A percentile compares a stretch with the other conserved stretches of the same genome.
These are phyloP conservation scores for Ceratitis capitata DNA, from an alignment of 1,140 invertebrate genomes.

Conservation along the genomic window DNA sequence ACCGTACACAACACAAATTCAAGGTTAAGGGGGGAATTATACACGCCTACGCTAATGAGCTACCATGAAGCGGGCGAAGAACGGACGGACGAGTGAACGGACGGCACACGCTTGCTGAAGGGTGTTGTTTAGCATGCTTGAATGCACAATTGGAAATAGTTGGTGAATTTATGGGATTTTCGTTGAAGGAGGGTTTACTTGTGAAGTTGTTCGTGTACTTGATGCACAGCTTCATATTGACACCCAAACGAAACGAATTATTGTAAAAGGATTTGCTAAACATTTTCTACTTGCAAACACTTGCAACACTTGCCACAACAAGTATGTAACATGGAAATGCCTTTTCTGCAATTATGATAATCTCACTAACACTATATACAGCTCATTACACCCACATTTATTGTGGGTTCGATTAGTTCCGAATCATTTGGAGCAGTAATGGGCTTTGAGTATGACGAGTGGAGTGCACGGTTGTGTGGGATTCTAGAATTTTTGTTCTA, in stretches of 20 bases:
- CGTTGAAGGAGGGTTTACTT: not conserved
- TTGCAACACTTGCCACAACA: not conserved
- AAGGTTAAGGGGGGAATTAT: conserved; percentile 36
- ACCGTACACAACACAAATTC: not conserved
- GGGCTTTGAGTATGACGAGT: not conserved
- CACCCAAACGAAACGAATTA: not conserved
- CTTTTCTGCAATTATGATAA: conserved; percentile 21
- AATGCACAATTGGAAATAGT: conserved; percentile 29
- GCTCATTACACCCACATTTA: not conserved
- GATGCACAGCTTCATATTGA: not conserved
- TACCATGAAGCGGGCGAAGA: not conserved
- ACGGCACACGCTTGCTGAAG: not conserved
- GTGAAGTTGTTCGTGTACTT: not conserved
- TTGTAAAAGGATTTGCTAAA: not conserved
- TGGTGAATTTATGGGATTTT: not conserved
- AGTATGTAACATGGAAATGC: not conserved
- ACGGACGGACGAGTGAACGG: too few relatives aligned
- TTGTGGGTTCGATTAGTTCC: not conserved
- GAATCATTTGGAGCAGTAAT: not conserved
- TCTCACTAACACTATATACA: not conserved
- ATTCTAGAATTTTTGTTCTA: too few relatives aligned
- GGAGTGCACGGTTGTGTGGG: not conserved
- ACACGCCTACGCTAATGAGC: conserved; percentile 33
- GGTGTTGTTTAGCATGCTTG: not conserved
- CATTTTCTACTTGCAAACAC: not conserved